Conservation (phyloP, 2,113 vertebrate genomes). For the Pedionomus torquatus region DNA sequence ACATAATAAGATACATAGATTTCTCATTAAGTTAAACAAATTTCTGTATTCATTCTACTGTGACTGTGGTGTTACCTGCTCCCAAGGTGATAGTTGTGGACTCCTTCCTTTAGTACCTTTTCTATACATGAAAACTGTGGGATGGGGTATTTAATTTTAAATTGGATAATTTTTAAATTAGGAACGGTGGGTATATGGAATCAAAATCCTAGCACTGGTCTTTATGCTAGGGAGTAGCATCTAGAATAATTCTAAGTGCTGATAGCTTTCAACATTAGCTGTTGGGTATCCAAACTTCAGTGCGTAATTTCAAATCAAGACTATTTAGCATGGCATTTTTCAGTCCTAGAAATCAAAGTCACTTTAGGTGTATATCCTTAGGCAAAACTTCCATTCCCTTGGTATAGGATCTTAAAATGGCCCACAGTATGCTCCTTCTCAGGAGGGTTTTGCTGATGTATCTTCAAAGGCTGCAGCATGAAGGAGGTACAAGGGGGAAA, state of each 20-base stretch:
- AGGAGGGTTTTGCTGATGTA: not conserved
- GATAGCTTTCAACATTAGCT: not conserved
- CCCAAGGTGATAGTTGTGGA: not conserved
- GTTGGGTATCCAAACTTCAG: not conserved
- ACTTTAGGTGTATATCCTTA: not conserved
- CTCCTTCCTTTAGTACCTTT: not conserved
- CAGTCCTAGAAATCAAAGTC: not conserved
- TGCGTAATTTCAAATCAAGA: not conserved
- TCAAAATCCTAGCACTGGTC: not conserved
- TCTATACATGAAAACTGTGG: not conserved
- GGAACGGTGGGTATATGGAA: not conserved
- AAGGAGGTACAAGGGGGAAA: rapidly evolving
- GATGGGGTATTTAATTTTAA: not conserved
- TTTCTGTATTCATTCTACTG: not conserved
- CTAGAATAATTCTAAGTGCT: not conserved
- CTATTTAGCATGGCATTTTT: not conserved
- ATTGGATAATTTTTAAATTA: not conserved
- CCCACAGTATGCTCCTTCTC: not conserved
- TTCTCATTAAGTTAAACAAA: not conserved
- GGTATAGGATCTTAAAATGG: not conserved
- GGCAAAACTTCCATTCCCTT: not conserved
- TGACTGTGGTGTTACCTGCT: not conserved
- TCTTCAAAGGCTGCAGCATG: not conserved
- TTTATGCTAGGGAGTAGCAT: not conserved
- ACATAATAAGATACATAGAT: not conserved